These are phyloP conservation scores for Drosophila ohnishii DNA, from an alignment of 1,140 invertebrate genomes.

Conservation along the genomic window DNA sequence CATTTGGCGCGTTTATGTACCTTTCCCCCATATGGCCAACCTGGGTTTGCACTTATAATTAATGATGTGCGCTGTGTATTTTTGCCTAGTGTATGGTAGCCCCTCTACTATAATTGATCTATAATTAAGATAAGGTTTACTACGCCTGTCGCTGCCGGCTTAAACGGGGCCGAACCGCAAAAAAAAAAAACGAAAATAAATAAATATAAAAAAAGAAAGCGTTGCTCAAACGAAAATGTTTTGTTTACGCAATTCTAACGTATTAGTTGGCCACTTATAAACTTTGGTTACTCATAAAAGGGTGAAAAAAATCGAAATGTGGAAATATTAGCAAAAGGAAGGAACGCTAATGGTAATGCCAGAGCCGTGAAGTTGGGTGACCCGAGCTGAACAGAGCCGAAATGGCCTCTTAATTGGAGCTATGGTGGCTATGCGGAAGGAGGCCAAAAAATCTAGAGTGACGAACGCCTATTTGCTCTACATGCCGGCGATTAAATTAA, in stretches of 20 bases:
- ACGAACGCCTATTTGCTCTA: conserved; percentile 34
- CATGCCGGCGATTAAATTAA: conserved; percentile 25
- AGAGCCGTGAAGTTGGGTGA: conserved; percentile 32
- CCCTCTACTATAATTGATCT: conserved; percentile 70
- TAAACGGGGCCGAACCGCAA: conserved; percentile 25
- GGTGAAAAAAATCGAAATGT: conserved; percentile 6
- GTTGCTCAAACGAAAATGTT: conserved; percentile 31
- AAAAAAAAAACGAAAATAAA: conserved; percentile 5
- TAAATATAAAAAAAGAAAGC: conserved; percentile 46
- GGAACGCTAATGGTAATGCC: conserved; percentile 30
- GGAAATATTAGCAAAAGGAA: conserved; percentile 17
- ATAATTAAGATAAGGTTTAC: conserved; percentile 78
- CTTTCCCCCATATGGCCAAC: conserved; percentile 26
- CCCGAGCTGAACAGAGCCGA: conserved; percentile 9
- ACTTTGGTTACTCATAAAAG: conserved; percentile 21
- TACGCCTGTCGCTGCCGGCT: conserved; percentile 48
- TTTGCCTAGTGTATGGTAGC: conserved; percentile 25
- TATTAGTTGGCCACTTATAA: conserved; percentile 45
- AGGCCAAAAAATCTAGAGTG: conserved; percentile 21
- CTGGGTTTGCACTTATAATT: conserved; percentile 47
- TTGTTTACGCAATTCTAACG: conserved; percentile 63
- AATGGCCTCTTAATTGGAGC: conserved; percentile 40
- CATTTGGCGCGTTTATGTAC: conserved; percentile 18
- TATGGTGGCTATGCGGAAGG: conserved; percentile 47
- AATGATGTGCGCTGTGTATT: conserved; percentile 39